These are phyloP conservation scores for Athrips mouffetella DNA, from an alignment of 2,888 invertebrate species.

Conservation along the genomic window DNA sequence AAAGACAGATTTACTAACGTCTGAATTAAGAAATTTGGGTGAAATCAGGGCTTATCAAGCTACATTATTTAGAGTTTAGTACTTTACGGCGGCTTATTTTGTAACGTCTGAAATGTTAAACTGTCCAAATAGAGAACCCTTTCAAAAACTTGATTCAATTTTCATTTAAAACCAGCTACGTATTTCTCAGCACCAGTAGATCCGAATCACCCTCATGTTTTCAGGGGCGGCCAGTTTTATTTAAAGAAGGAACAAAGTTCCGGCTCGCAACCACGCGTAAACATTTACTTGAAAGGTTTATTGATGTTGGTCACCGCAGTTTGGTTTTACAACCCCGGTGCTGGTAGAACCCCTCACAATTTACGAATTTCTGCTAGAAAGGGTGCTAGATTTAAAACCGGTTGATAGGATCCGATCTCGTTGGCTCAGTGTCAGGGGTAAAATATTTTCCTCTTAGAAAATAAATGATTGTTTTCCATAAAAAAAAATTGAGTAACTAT, in stretches of 20 bases:
- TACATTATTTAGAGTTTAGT: too few species aligned
- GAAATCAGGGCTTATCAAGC: too few species aligned
- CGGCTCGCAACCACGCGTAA: constrained; percentile 58
- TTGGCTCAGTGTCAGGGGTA: too few species aligned
- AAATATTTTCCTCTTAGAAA: too few species aligned
- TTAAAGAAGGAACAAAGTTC: constrained; percentile 60
- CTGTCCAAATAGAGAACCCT: too few species aligned
- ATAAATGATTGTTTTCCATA: too few species aligned
- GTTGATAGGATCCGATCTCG: neutral
- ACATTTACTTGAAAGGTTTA: constrained; percentile 71
- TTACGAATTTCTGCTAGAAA: constrained; percentile 18
- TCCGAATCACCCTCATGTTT: constrained; percentile 45
- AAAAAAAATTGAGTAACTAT: too few species aligned
- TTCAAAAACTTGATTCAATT: neutral
- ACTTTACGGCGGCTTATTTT: too few species aligned
- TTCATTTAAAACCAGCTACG: constrained; percentile 32
- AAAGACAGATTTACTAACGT: too few species aligned
- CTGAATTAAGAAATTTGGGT: too few species aligned
- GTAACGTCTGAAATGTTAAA: too few species aligned
- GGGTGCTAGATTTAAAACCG: constrained; percentile 13
- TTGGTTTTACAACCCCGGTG: constrained; percentile 23
- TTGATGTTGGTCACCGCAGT: constrained; percentile 66
- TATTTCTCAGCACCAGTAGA: constrained; percentile 24
- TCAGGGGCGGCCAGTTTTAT: constrained; percentile 49
- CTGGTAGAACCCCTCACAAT: constrained; percentile 11